Evolutionary conservation across 2,888 invertebrate species (phyloP), one percentile per base, ranked within the genome.

Genomic region (Apotomis capreana): DNA sequence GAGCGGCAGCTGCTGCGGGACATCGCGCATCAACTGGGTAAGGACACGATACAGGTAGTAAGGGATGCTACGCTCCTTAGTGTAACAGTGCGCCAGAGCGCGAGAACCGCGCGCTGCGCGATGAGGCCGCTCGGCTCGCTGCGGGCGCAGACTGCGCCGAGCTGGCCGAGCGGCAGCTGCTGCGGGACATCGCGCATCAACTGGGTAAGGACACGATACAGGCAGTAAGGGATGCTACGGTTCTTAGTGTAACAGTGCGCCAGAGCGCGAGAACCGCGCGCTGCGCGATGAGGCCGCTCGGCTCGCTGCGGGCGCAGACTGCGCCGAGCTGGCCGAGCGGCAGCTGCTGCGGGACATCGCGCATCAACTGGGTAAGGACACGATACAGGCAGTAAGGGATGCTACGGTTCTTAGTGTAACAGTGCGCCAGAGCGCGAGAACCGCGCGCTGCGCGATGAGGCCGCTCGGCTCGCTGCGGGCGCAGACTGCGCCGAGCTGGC

Each of bases 401-500:
- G 26, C 26, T 26, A 26, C 26, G 26, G 1, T 26, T 2, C 2
- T 26, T 26, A 26, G 26, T 26, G 26, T 26, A 26, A 26, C 26
- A 26, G 26, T 26, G 26, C 26, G 26, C 26, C 26, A 26, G 26
- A 26, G 26, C 26, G 26, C 26, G 12, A 5, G 8, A 15, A 3
- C 4, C 15, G 36, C 26, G 58, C 10, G 58, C 58, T 26, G 10
- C 37, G 36, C 58, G 15, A 26, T 26, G 26, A 26, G 26, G 26
- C 26, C 26, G 26, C 26, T 26, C 26, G 26, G 26, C 26, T 26
- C 26, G 26, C 26, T 26, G 26, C 26, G 26, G 26, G 26, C 87
- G 97, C 98, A 5, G 97, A 97, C 86, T 95, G 95, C 83, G 96
- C 97, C 78, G 99, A 99, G 92, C 97, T 96, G 80, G 97, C 97